Percentiles rank a stretch among this genome's conserved stretches.
Evolutionary conservation across 1,140 invertebrate genomes (phyloP).

Genomic region (Rhynchophorus ferrugineus): DNA sequence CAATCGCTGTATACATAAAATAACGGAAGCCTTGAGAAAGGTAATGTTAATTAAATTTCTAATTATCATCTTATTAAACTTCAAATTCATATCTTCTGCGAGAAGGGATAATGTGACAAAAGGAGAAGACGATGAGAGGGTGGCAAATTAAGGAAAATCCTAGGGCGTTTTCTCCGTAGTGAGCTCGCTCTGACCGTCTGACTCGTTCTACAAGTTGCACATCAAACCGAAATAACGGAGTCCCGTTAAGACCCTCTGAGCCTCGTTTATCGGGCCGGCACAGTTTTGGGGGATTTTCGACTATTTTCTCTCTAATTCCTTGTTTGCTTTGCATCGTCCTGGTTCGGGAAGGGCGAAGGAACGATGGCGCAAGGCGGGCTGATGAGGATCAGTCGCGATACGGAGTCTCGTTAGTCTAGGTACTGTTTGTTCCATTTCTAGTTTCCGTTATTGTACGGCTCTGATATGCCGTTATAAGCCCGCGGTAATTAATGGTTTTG

Average conservation of each 20-base stretch:
- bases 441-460: too few species aligned
- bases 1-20: too few species aligned
- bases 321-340: background rate
- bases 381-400: background rate
- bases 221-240: conserved; percentile 1
- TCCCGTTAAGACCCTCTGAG: conserved; percentile 7
- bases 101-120: too few species aligned
- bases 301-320: background rate
- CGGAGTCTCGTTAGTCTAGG: background rate
- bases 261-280: background rate
- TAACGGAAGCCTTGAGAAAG: too few species aligned
- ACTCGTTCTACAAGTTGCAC: conserved; percentile 5
- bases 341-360: background rate
- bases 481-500: background rate
- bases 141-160: conserved; percentile 1
- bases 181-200: background rate
- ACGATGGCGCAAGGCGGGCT: background rate
- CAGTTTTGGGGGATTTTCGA: conserved; percentile 6
- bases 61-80: too few species aligned
- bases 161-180: background rate
- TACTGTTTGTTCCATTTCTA: too few species aligned
- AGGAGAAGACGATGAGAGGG: background rate
- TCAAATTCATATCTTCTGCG: too few species aligned
- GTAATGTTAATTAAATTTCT: too few species aligned
- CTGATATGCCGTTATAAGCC: too few species aligned